Evolutionary conservation across 1,140 invertebrate species (phyloP).

Genomic region (Hyles euphorbiae): DNA sequence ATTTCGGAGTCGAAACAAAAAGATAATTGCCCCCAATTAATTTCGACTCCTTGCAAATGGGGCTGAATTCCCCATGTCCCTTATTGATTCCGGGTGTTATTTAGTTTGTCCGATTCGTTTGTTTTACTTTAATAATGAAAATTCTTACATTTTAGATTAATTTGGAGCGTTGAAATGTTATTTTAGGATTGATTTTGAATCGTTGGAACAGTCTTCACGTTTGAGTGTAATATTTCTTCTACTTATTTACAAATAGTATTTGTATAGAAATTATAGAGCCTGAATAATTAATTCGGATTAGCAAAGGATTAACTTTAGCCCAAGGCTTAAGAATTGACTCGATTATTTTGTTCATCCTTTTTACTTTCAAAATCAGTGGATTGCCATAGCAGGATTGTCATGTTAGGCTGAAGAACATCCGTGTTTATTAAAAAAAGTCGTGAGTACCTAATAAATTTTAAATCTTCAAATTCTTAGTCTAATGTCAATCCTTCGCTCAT

Average conservation of each 20-base stretch:
- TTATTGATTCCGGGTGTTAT: conserved; percentile 43
- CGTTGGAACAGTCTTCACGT: conserved; percentile 9
- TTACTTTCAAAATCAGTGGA: too few species aligned
- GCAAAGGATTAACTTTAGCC: too few species aligned
- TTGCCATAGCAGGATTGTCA: too few species aligned
- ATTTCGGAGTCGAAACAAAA: conserved; percentile 55
- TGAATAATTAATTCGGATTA: background rate
- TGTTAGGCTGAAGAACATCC: too few species aligned
- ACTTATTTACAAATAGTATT: background rate
- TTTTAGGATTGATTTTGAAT: background rate
- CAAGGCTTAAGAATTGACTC: too few species aligned
- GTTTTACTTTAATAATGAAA: conserved; percentile 37
- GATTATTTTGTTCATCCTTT: too few species aligned
- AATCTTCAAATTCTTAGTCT: too few species aligned
- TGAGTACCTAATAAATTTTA: too few species aligned
- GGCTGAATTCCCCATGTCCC: conserved; percentile 34
- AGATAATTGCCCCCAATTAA: conserved; percentile 67
- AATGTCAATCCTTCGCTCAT: too few species aligned
- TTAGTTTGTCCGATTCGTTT: conserved; percentile 42
- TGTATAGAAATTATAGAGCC: background rate
- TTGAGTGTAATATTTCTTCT: background rate
- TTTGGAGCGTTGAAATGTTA: too few species aligned
- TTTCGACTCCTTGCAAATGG: conserved; percentile 57
- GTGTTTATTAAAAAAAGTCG: too few species aligned
- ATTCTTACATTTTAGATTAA: conserved; percentile 11